These are phyloP conservation scores for Resseliella maxima DNA, from an alignment of 2,888 invertebrate genomes.

Conservation along the genomic window DNA sequence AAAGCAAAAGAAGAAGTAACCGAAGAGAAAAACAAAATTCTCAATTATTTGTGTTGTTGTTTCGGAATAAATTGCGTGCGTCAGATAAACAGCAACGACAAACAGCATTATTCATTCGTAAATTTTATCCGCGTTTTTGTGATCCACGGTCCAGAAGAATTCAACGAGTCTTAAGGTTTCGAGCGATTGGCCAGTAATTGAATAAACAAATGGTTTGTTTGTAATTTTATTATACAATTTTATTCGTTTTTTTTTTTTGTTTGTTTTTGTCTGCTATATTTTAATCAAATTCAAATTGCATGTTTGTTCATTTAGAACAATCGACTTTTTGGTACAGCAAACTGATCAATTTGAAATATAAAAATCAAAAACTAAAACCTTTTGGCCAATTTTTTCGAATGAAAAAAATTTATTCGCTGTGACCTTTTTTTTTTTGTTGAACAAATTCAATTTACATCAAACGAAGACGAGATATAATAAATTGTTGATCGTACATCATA, in stretches of 20 bases:
- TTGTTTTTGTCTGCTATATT: background rate
- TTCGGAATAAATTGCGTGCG: background rate
- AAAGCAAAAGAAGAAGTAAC: background rate
- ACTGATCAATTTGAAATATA: background rate
- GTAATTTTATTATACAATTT: background rate
- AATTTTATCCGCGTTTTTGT: constrained; percentile 2
- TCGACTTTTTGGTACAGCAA: background rate
- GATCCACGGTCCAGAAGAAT: background rate
- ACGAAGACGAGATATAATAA: background rate
- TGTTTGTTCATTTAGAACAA: background rate
- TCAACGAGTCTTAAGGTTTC: constrained; percentile 4
- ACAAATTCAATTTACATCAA: constrained; percentile 38
- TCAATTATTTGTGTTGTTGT: background rate
- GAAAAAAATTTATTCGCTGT: background rate
- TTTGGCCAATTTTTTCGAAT: background rate
- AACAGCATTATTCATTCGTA: constrained; percentile 32
- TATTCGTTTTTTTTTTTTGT: background rate
- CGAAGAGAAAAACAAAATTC: background rate
- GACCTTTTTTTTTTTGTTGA: background rate
- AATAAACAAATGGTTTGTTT: constrained; percentile 53
- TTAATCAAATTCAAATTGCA: constrained; percentile 12
- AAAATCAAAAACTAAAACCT: background rate
- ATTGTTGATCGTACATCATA: constrained; percentile 24
- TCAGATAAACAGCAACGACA: constrained; percentile 1
- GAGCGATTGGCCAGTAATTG: constrained; percentile 31